These are phyloP conservation scores for Caenorhabditis latens DNA, from an alignment of 1,140 invertebrate genomes.

Conservation along the genomic window DNA sequence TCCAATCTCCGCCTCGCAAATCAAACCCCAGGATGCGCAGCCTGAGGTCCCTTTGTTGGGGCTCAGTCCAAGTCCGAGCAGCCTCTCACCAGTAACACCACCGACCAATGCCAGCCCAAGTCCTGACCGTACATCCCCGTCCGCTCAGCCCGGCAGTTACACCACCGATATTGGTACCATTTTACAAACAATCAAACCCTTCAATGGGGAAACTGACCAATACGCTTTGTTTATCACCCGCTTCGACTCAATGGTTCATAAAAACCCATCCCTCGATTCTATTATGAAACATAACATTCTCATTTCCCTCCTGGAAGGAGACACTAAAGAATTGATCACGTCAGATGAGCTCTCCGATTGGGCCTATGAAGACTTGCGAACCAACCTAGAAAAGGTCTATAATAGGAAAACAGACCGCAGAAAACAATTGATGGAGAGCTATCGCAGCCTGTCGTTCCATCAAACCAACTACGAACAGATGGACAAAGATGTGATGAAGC, in stretches of 20 bases:
- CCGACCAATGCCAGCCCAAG: too few species aligned
- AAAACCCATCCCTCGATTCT: not conserved
- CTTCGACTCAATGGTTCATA: not conserved
- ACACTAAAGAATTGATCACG: not conserved
- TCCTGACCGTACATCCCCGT: too few species aligned
- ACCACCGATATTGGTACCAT: not conserved
- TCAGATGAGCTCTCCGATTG: not conserved
- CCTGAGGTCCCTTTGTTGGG: too few species aligned
- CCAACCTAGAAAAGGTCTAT: not conserved
- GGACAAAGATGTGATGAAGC: slow-evolving; percentile 16
- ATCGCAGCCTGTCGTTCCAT: not conserved
- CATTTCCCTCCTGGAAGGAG: not conserved
- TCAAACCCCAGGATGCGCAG: too few species aligned
- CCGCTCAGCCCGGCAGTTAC: too few species aligned
- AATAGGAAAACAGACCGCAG: not conserved
- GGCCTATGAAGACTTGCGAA: not conserved
- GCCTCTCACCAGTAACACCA: too few species aligned
- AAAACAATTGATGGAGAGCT: not conserved
- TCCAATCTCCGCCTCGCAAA: too few species aligned
- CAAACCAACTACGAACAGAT: not conserved
- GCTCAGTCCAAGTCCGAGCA: too few species aligned
- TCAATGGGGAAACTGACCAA: not conserved
- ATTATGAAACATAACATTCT: not conserved
- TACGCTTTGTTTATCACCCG: not conserved
- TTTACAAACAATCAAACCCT: not conserved